Base-by-base conservation (phyloP, 2,888 invertebrate species). In the Corbicula japonica region DNA sequence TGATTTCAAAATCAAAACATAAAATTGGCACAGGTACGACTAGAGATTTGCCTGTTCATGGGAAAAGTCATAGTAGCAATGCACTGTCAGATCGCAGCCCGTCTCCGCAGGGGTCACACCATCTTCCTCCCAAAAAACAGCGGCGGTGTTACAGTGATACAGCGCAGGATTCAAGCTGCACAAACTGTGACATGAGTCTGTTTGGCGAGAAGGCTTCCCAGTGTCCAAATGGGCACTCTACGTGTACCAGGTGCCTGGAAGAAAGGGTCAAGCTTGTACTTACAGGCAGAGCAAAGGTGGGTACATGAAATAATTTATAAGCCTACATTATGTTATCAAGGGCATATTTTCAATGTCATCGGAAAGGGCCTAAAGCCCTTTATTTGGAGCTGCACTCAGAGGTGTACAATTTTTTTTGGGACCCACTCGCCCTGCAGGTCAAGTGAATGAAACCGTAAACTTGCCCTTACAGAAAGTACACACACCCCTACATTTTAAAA, bases 241-340 rank as follows among this genome's bases (percentile, higher is more conserved):
- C 89, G 23, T 92, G 91, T 76, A 85, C 85, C 4, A 79, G 76
- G 28, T 92, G 91, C 82, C 84, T 92, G 46, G 88, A 91, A 75
- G 87, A 86, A 60, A 86, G 89, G 60, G 92, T 90, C 15, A 91
- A 91, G 73, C 84, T 85, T 26, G 87, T 92, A 23, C 86, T 92
- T 18, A 88, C 91, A 6, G 86, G 90, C 48, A 86, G 88, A 80
- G 86, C 88, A 73, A 88, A 87, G 84, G 88, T 87, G 41, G 26
- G 61, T 60, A 61, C n/a, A 44, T 54, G 12, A n/a, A n/a, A n/a
- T n/a, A n/a, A n/a, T n/a, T n/a, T n/a, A n/a, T n/a, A n/a, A n/a
- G n/a, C n/a, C n/a, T n/a, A n/a, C n/a, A n/a, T n/a, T n/a, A n/a
- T n/a, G n/a, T n/a, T n/a, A n/a, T n/a, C n/a, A n/a, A n/a, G n/a